Base-by-base conservation (phyloP, 2,797 vertebrate genomes). In the Hylomyscus alleni region DNA sequence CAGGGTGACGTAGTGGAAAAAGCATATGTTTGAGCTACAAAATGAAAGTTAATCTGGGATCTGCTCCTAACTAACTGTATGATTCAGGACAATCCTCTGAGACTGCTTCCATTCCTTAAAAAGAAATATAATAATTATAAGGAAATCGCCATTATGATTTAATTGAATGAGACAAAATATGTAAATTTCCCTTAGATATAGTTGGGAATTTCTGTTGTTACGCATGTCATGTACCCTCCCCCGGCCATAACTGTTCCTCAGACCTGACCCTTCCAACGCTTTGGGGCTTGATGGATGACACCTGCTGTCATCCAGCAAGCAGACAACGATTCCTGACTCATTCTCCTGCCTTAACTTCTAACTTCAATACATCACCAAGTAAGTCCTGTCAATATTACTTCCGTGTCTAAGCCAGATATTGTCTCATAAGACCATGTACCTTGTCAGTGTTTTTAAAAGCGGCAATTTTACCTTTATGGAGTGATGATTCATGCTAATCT, bases 41-140 rank as follows among this genome's bases (percentile, higher is more conserved):
- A 92, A 95, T 85, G 62, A 85, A 96, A 95, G 77, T 75, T 98
- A 97, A 97, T 96, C 84, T 73, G 0, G 0, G 94, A 77, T 94
- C 58, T 91, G 52, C 81, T 58, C 89, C 77, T 96, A 96, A 96
- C 75, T 84, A 94, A 47, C 76, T 94, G n/a, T 90, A 91, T 96
- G 94, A 94, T 90, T 84, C 90, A 96, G 56, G 31, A 81, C 69
- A 91, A 26, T 78, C 54, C 44, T 94, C 58, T 77, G 78, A 95
- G 29, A 92, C 78, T 93, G 15, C 88, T 94, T 94, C 77, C 15
- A 88, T 69, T 78, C 60, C 50, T 95, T 37, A 81, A 89, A 96
- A 94, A 94, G 73, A 40, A 87, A 37, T 81, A 78, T n/a, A 92
- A 73, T 20, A 85, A 69, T 94, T 90, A 50, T 80, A 91, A 93